Evolutionary conservation across 2,797 vertebrate genomes (phyloP).

Genomic region (Sebastes hopkinsi): DNA sequence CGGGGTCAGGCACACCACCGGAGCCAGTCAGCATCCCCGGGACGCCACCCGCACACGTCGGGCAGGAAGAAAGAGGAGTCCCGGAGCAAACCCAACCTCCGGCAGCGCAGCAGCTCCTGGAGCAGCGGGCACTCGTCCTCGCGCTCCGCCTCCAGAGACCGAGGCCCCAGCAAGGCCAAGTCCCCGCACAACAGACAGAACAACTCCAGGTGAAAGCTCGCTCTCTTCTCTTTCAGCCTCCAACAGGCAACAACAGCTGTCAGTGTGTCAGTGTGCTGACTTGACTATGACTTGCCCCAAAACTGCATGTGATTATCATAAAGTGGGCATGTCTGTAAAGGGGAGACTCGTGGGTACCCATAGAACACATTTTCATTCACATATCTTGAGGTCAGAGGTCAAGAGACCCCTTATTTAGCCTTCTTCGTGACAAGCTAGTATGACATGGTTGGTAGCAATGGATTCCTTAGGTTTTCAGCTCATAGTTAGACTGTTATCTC

Average conservation of each 20-base stretch:
- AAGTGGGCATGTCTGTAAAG: no score
- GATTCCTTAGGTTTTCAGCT: not conserved
- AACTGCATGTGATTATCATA: no score
- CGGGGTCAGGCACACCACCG: constrained; percentile 76
- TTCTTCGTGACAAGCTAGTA: no score
- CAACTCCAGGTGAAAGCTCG: constrained; percentile 84
- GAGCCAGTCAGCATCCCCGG: constrained; percentile 84
- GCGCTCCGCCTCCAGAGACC: constrained; percentile 87
- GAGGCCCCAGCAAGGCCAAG: constrained; percentile 85
- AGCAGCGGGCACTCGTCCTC: constrained; percentile 91
- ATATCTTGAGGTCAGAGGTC: no score
- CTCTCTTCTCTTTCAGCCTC: rapidly evolving
- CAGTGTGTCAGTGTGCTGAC: no score
- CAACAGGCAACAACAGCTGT: no score
- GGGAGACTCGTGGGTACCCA: no score
- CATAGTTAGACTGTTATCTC: rapidly evolving
- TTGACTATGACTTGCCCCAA: no score
- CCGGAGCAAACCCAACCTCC: constrained; percentile 74
- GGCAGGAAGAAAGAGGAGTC: constrained; percentile 88
- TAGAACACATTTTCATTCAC: no score
- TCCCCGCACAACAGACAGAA: constrained; percentile 89
- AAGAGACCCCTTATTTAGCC: no score
- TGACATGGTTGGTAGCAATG: no score
- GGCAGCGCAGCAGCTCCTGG: constrained; percentile 89
- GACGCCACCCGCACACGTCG: constrained; percentile 81